A percentile compares a stretch with the other conserved stretches of the same genome.
Conservation (phyloP, 2,888 invertebrate species). For the Endotricha flammealis region DNA sequence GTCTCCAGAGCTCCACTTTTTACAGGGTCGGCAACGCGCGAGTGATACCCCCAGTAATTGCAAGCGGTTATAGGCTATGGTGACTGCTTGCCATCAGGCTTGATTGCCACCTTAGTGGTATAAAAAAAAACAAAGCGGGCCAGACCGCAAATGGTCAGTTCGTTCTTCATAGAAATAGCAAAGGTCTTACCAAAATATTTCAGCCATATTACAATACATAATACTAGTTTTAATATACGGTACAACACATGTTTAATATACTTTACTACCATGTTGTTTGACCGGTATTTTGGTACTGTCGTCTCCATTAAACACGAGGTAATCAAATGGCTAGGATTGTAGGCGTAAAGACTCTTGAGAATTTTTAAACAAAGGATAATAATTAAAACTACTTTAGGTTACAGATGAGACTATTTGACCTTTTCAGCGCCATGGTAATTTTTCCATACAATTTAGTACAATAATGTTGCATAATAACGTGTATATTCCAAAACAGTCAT, state of each 20-base stretch:
- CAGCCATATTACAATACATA: constrained; percentile 28
- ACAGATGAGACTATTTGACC: too few relatives aligned
- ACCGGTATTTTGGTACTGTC: constrained; percentile 29
- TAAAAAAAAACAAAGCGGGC: too few relatives aligned
- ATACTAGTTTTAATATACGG: constrained; percentile 21
- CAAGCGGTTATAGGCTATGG: neutral
- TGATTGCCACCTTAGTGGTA: too few relatives aligned
- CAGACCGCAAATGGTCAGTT: too few relatives aligned
- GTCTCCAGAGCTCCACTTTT: too few relatives aligned
- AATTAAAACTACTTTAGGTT: neutral
- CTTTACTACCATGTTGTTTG: constrained; percentile 34
- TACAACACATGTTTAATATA: constrained; percentile 21
- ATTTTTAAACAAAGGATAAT: constrained; percentile 1
- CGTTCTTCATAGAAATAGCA: too few relatives aligned
- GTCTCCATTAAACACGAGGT: constrained; percentile 21
- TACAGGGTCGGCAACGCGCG: too few relatives aligned
- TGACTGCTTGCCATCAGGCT: neutral
- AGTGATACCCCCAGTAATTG: too few relatives aligned
- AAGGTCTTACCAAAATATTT: constrained; percentile 36
- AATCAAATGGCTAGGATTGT: constrained; percentile 25
- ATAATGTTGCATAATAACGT: too few relatives aligned
- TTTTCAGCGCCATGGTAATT: too few relatives aligned
- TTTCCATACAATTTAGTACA: too few relatives aligned
- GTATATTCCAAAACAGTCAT: too few relatives aligned
- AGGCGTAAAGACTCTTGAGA: constrained; percentile 37